phyloP scores from a whole-genome alignment of 2,888 invertebrate species.

The Drosophila paramelanica region DNA sequence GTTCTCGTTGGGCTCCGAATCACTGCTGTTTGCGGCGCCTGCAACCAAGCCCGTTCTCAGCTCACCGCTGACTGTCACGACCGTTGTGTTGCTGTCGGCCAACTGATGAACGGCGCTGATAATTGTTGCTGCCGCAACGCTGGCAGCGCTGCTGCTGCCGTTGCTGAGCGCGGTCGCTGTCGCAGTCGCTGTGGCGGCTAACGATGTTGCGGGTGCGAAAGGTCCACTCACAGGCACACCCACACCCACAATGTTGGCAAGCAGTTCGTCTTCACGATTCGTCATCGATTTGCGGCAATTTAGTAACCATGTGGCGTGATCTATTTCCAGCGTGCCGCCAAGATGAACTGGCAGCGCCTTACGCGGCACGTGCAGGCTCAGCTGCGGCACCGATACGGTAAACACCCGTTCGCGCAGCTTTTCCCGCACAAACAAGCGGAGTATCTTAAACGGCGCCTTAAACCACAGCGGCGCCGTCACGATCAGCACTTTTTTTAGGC shows the following conservation, averaged over 20 bases:
- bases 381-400: slow-evolving; percentile 96
- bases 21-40: slow-evolving; percentile 8
- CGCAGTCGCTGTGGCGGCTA: slow-evolving; percentile 7
- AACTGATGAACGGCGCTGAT: slow-evolving; percentile 71
- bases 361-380: slow-evolving; percentile 94
- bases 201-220: slow-evolving; percentile 23
- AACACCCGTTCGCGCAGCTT: slow-evolving; percentile 97
- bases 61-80: slow-evolving; percentile 53
- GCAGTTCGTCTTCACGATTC: slow-evolving; percentile 88
- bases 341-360: slow-evolving; percentile 94
- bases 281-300: slow-evolving; percentile 93
- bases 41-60: slow-evolving; percentile 70
- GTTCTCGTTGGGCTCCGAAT: slow-evolving; percentile 79
- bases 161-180: slow-evolving; percentile 46
- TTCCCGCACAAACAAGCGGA: slow-evolving; percentile 97
- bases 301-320: slow-evolving; percentile 95
- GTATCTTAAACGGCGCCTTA: slow-evolving; percentile 98
- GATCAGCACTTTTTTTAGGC: slow-evolving; percentile 97
- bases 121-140: slow-evolving; percentile 79
- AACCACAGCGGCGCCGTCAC: slow-evolving; percentile 99
- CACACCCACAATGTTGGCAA: slow-evolving; percentile 84
- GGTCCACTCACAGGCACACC: not conserved
- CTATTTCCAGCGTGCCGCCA: slow-evolving; percentile 93
- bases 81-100: slow-evolving; percentile 59
- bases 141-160: slow-evolving; percentile 52